Evolutionary conservation across 2,888 invertebrate genomes (phyloP), one percentile per base, ranked within the genome.

Genomic region (Cephalotes varians): DNA sequence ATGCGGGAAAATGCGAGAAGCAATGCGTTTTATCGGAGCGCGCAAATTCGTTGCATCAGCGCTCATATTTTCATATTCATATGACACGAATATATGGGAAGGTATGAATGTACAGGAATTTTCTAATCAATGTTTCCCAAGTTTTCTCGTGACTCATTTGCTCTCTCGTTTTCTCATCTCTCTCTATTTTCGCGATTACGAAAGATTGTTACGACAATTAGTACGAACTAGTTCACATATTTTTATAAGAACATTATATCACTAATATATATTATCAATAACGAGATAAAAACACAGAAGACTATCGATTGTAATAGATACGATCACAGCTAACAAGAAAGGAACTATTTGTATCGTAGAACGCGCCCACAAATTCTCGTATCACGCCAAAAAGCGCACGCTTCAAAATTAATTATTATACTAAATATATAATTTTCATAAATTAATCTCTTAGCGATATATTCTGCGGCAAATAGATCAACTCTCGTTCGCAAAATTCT

Each of bases 51-150:
- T 76, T 65, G 37, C 37, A 65, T 64, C 65, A 65, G 28, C 65
- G 21, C 25, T 25, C 47, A 34, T 64, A 54, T 76, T 76, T 76
- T 76, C 28, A 65, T 65, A 65, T 54, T 76, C 37, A 51, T 51
- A 37, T 54, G 76, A 76, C 34, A 74, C 25, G 25, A 58, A 74
- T 49, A 12, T 47, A 49, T 47, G 44, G 10, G 60, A n/a, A 62
- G 25, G 25, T 25, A 62, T 62, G 44, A 31, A 60, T 73, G 21
- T 34, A 15, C n/a, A 58, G 12, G 15, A 73, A 62, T 51, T 76
- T 65, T 51, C 51, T 65, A 25, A n/a, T 10, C 65, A 15, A 51
- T 65, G 28, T 65, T 64, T 76, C 25, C 37, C 37, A n/a, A 15
- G 34, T 64, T 37, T 47, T 18, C 49, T 47, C 49, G 4, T 34